A percentile compares a stretch with the other conserved stretches of the same genome.
Conservation (phyloP, 2,888 invertebrate genomes). For the Abrostola triplasia region DNA sequence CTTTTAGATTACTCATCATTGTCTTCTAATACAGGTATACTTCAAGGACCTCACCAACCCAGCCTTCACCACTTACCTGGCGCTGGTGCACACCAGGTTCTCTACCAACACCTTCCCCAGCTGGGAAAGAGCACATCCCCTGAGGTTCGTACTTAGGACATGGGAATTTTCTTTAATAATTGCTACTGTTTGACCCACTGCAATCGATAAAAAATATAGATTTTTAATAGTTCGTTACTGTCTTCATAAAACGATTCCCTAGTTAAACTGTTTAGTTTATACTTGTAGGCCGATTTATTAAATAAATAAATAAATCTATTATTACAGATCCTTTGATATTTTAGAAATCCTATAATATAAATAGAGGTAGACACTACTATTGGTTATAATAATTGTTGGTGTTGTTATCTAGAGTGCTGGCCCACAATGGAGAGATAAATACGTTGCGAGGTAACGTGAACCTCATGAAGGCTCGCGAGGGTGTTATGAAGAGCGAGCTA, state of each 20-base stretch:
- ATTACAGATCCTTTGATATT: too few relatives aligned
- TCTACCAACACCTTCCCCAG: constrained; percentile 99
- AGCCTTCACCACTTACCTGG: constrained; percentile 97
- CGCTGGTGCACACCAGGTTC: constrained; percentile 99
- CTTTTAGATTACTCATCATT: too few relatives aligned
- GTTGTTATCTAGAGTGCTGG: constrained; percentile 91
- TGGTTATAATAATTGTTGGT: neutral
- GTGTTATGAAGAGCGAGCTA: constrained; percentile 96
- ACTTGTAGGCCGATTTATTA: too few relatives aligned
- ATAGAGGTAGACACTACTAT: too few relatives aligned
- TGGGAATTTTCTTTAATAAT: too few relatives aligned
- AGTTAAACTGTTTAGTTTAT: too few relatives aligned
- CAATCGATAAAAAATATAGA: too few relatives aligned
- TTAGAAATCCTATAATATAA: too few relatives aligned
- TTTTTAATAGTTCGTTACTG: too few relatives aligned
- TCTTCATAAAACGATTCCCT: too few relatives aligned
- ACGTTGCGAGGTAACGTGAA: constrained; percentile 99
- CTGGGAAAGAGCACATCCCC: constrained; percentile 99
- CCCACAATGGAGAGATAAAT: constrained; percentile 99
- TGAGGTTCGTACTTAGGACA: constrained; percentile 90
- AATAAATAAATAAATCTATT: too few relatives aligned
- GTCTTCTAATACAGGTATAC: constrained; percentile 88
- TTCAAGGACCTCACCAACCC: constrained; percentile 92
- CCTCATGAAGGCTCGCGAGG: constrained; percentile 99
- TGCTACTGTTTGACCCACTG: too few relatives aligned